Base-by-base conservation (phyloP, 1,140 invertebrate species). In the Atta texana region DNA sequence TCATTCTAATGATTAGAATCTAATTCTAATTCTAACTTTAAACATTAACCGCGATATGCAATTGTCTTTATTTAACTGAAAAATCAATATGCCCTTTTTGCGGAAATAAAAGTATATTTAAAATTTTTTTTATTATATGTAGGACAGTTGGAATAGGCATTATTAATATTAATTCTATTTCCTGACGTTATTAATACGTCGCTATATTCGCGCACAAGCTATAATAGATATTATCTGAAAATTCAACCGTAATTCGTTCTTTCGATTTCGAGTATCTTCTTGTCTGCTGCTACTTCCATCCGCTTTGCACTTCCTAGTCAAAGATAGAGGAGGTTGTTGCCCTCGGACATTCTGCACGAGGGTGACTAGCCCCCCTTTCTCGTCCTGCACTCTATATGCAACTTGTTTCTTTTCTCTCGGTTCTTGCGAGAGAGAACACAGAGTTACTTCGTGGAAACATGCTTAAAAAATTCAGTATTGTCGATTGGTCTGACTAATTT, bases 251-350 rank as follows among this genome's bases (percentile, higher is more conserved):
- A 31, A 57, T 31, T 80, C 28, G 18, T 78, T 78, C 39, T 55
- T 68, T 55, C 77, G 8, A 80, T 39, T 71, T 3, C 51, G 64
- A 16, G 21, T n/a, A 49, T 81, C 14, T 69, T 71, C 18, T 57
- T 59, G 28, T 53, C 34, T 2, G 21, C 34, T 2, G 16, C 34
- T 88, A 64, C 59, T 80, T 81, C 68, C 77, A 34, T 77, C 84
- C 82, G 63, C 77, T 66, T 74, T 86, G 76, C 72, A 78, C 72
- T 76, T 85, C 76, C 68, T 88, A 75, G 72, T 88, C 85, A 81
- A 78, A 84, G 78, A 75, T 76, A 74, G 88, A 87, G 51, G 64
- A 90, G 88, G 88, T 89, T 90, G 88, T 89, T 89, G 88, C 88
- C 88, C 88, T 87, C 84, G 57, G 69, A 51, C 84, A 90, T 87